Conservation (phyloP, 1,140 invertebrate species). For the Trichonephila inaurata region DNA sequence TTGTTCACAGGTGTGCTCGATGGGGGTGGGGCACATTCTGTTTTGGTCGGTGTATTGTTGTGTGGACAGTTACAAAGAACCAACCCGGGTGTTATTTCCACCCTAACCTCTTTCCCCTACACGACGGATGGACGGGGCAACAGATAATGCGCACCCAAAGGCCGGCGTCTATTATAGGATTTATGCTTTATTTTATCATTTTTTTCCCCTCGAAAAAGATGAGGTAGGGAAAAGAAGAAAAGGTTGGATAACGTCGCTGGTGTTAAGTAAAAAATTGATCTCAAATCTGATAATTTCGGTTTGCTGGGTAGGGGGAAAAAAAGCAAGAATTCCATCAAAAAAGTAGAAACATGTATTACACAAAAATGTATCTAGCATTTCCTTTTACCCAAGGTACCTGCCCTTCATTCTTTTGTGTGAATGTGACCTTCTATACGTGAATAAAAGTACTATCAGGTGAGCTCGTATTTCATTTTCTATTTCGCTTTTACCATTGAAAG, state of each 20-base stretch:
- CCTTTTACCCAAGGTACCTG: background rate
- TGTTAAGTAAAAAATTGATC: constrained; percentile 58
- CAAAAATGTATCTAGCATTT: constrained; percentile 14
- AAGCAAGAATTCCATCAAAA: constrained; percentile 34
- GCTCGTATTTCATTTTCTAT: background rate
- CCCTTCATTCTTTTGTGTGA: constrained; percentile 44
- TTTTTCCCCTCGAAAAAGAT: constrained; percentile 14
- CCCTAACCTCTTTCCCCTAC: background rate
- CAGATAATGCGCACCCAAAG: constrained; percentile 35
- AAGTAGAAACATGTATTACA: constrained; percentile 20
- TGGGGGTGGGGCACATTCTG: constrained; percentile 21
- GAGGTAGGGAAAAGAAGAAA: background rate
- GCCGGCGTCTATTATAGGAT: constrained; percentile 57
- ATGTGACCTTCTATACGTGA: constrained; percentile 35
- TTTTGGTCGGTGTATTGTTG: background rate
- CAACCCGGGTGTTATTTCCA: constrained; percentile 4
- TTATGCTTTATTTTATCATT: constrained; percentile 20
- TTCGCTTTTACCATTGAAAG: constrained; percentile 7
- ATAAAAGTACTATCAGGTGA: constrained; percentile 36
- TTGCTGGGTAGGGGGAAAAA: background rate
- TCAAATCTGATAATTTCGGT: constrained; percentile 68
- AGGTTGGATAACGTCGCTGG: constrained; percentile 33
- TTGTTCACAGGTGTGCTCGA: constrained; percentile 25
- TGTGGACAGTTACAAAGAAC: constrained; percentile 37
- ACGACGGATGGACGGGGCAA: background rate